A percentile compares a stretch with the other conserved stretches of the same genome.
phyloP scores from a whole-genome alignment of 1,140 invertebrate genomes.

The Lordiphosa mommai region DNA sequence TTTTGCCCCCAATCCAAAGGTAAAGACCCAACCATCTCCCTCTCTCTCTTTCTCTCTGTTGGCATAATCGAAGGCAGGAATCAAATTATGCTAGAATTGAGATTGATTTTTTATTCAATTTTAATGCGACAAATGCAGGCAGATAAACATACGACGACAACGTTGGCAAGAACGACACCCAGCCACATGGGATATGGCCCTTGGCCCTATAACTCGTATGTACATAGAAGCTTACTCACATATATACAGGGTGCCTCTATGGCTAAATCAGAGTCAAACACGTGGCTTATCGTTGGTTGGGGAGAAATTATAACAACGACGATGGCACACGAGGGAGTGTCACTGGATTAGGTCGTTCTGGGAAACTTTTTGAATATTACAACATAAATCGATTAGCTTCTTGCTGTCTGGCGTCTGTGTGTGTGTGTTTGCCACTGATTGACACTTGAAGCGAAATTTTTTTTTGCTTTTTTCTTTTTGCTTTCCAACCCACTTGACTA shows the following conservation, averaged over 20 bases:
- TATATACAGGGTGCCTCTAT: conserved; percentile 14
- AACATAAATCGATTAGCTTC: conserved; percentile 77
- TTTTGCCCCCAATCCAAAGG: conserved; percentile 7
- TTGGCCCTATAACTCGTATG: conserved; percentile 9
- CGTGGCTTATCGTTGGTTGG: conserved; percentile 36
- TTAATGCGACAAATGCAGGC: conserved; percentile 78
- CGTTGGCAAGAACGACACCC: conserved; percentile 17
- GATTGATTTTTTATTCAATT: conserved; percentile 79
- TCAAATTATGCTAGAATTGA: conserved; percentile 79
- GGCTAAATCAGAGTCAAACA: conserved; percentile 34
- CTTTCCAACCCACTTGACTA: conserved; percentile 40
- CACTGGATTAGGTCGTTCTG: conserved; percentile 72
- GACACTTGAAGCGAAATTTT: conserved; percentile 73
- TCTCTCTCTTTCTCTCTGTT: conserved; percentile 1
- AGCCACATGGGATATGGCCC: conserved; percentile 8
- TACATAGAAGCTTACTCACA: conserved; percentile 8
- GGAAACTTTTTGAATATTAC: conserved; percentile 77
- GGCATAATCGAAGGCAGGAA: conserved; percentile 69
- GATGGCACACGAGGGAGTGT: conserved; percentile 61
- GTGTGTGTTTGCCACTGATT: conserved; percentile 58
- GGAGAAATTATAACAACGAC: conserved; percentile 57
- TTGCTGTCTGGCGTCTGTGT: conserved; percentile 34
- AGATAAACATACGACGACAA: conserved; percentile 66
- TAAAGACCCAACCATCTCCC: not conserved
- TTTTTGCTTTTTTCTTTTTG: conserved; percentile 51